These are phyloP conservation scores for Nemapogon koenigi DNA, from an alignment of 2,888 invertebrate species.

Conservation along the genomic window DNA sequence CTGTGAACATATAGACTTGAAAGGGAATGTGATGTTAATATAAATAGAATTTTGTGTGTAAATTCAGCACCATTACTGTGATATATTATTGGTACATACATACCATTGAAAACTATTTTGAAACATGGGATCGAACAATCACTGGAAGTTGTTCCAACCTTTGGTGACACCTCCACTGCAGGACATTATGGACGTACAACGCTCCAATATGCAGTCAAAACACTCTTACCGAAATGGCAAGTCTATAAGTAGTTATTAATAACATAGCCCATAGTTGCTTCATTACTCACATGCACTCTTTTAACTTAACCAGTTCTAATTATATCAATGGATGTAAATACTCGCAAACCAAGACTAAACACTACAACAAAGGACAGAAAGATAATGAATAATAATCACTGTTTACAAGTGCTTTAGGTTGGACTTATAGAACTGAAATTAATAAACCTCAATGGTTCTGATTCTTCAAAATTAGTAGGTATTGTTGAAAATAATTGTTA, in stretches of 20 bases:
- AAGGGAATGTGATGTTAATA: conserved; percentile 51
- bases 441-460: no score
- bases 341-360: no score
- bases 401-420: no score
- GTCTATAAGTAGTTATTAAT: background rate
- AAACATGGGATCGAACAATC: conserved; percentile 81
- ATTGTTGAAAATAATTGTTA: no score
- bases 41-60: conserved; percentile 34
- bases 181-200: conserved; percentile 80
- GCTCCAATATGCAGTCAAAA: conserved; percentile 58
- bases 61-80: conserved; percentile 46
- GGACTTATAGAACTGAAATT: no score
- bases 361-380: no score
- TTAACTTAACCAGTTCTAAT: no score
- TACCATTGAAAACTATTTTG: conserved; percentile 18
- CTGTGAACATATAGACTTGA: conserved; percentile 35
- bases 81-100: conserved; percentile 50
- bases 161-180: conserved; percentile 84
- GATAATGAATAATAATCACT: no score
- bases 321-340: no score
- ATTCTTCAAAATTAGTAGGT: no score
- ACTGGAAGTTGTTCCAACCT: conserved; percentile 92
- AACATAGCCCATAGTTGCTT: background rate
- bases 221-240: conserved; percentile 18
- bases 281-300: no score